Base-by-base conservation (phyloP, 2,797 vertebrate species). In the Peromyscus nudipes region DNA sequence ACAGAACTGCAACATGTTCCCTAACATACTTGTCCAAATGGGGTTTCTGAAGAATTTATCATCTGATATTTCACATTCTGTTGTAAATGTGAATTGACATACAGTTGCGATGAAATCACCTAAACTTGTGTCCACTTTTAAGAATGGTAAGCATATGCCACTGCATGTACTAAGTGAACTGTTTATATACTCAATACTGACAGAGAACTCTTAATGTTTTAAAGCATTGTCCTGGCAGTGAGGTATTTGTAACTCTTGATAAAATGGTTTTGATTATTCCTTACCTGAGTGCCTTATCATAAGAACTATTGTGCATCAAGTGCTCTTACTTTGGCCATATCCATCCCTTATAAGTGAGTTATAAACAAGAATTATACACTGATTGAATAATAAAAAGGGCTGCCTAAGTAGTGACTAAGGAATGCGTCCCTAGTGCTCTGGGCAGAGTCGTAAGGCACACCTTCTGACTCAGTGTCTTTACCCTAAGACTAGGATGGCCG, bases 321-420 rank as follows among this genome's bases (percentile, higher is more conserved):
- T 40, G 25, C 96, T 89, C 96, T 75, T 97, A 96, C 89, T 97
- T 95, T 4, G 62, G 81, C 97, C 93, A 94, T 97, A 97, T 91
- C 97, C 89, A 94, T 97, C 95, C 89, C 94, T 94, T 94, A 71
- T 96, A 98, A 98, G 25, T 97, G 95, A 94, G 76, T 93, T 96
- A 97, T 98, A 98, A 98, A 98, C 96, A 95, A 98, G 97, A 96
- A 95, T 92, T 94, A 92, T 92, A 95, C 46, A 82, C 43, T 95
- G 95, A 88, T 96, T 98, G 98, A 98, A 97, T 97, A 98, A 98
- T 96, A 96, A 97, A 98, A 97, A 96, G 13, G 64, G 79, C 93
- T 94, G 57, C 62, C 92, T 96, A 83, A 93, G 91, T 89, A 71
- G 17, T 27, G 94, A 94, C 57, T 95, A 97, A 97, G 43, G 2